A percentile compares a stretch with the other conserved stretches of the same genome.
Evolutionary conservation across 2,797 vertebrate species (phyloP).

Genomic region (Galagoides demidoff): DNA sequence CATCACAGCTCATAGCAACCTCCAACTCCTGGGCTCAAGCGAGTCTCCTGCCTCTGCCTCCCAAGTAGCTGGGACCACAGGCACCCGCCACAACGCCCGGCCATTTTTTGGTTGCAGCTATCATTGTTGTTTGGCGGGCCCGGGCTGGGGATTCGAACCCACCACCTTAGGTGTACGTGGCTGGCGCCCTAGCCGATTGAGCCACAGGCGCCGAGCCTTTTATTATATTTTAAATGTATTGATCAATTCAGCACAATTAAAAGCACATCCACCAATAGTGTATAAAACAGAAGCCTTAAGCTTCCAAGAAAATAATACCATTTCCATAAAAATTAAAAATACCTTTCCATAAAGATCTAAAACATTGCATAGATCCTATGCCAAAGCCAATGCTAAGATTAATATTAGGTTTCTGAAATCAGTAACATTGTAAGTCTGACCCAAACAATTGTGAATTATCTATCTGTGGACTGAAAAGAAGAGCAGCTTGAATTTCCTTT

Average conservation of each 20-base stretch:
- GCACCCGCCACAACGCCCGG: too few species aligned
- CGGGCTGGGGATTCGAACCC: too few species aligned
- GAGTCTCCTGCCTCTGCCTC: too few species aligned
- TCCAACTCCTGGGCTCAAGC: too few species aligned
- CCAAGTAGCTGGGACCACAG: too few species aligned
- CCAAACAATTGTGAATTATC: constrained; percentile 39
- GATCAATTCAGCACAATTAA: background rate
- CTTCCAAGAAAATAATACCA: background rate
- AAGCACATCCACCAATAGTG: background rate
- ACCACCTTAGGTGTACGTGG: too few species aligned
- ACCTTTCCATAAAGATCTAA: background rate
- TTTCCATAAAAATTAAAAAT: background rate
- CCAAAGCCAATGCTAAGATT: background rate
- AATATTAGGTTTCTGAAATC: constrained; percentile 10
- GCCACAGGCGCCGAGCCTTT: background rate
- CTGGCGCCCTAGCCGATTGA: too few species aligned
- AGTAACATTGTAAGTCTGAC: background rate
- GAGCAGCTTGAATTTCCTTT: constrained; percentile 79
- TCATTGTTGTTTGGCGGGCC: too few species aligned
- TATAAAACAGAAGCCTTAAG: constrained; percentile 37
- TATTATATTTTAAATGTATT: constrained; percentile 36
- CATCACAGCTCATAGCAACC: too few species aligned
- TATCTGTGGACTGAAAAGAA: constrained; percentile 47
- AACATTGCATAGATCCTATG: background rate
- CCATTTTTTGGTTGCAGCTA: too few species aligned